Evolutionary conservation across 2,797 vertebrate genomes (phyloP).

Genomic region (Eospalax fontanierii): DNA sequence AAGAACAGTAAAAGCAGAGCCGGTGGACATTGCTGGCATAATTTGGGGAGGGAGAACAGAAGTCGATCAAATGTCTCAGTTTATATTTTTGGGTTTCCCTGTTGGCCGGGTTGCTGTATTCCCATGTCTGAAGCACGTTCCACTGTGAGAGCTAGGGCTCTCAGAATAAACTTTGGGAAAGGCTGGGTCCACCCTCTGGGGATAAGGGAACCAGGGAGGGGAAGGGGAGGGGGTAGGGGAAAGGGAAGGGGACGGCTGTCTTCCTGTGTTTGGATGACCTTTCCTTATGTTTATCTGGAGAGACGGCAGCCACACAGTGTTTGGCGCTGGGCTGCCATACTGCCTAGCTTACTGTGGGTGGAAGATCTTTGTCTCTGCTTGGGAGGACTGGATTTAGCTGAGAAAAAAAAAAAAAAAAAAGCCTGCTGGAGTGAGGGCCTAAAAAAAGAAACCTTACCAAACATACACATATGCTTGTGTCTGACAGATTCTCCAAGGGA

Average conservation of each 20-base stretch:
- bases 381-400: conserved; percentile 28
- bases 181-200: conserved; percentile 80
- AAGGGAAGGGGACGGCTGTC: conserved; percentile 79
- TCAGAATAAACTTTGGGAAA: conserved; percentile 86
- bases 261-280: conserved; percentile 87
- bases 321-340: conserved; percentile 64
- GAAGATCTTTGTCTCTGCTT: conserved; percentile 38
- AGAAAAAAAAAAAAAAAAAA: not conserved
- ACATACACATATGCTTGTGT: not conserved
- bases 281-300: conserved; percentile 85
- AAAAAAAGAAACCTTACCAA: conserved; percentile 30
- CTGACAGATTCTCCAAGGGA: not conserved
- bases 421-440: not conserved
- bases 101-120: conserved; percentile 81
- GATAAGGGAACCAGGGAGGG: conserved; percentile 76
- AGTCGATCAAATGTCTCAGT: conserved; percentile 73
- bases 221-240: conserved; percentile 79
- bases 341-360: conserved; percentile 22
- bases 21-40: conserved; percentile 36
- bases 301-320: conserved; percentile 53
- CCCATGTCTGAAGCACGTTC: conserved; percentile 82
- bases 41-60: conserved; percentile 12
- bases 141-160: conserved; percentile 77
- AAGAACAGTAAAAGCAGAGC: conserved; percentile 15
- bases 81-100: conserved; percentile 85